Base-by-base conservation (phyloP, 2,888 invertebrate species). In the Osedax frankpressi region DNA sequence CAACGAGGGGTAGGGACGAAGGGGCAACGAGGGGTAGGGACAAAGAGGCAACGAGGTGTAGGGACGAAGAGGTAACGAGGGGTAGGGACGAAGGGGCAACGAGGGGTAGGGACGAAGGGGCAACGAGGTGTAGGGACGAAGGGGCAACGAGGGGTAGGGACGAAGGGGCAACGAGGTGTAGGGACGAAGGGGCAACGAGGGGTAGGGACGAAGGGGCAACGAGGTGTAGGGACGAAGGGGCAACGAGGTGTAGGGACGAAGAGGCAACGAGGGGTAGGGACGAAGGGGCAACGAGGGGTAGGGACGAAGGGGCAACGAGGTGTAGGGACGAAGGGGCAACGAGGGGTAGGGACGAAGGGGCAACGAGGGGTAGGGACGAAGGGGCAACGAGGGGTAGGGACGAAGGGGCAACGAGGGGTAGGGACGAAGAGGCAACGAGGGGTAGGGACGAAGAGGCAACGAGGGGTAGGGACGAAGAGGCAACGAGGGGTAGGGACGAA, bases 1-100 rank as follows among this genome's bases (percentile, higher is more conserved):
- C 14, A n/a, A 59, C 59, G 14, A 11, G 24, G 24, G 24, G 24
- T 26, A 65, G 26, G 24, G 26, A 65, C 14, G 24, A 14, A 65
- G 65, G 11, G 1, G 11, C 14, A 30, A 30, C 25, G 2, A 3
- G 65, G 25, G n/a, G 3, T 67, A 81, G 84, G 88, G 81, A 93
- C 93, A 19, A 44, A 11, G 44, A 19, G 44, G 19, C 11, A 44
- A 44, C 6, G 44, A 44, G 19, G 19, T 6, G 19, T 14, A 24
- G 24, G 0, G 65, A 26, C 24, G 65, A n/a, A n/a, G 24, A 14
- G 65, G 24, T 11, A n/a, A 59, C 59, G 14, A 11, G 24, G n/a
- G n/a, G n/a, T n/a, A n/a, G n/a, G n/a, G n/a, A n/a, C n/a, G n/a
- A n/a, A n/a, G n/a, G n/a, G n/a, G n/a, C n/a, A n/a, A n/a, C n/a